Conservation (phyloP, 64 coral and sea anemone species). For the Stichodactyla mertensii region DNA sequence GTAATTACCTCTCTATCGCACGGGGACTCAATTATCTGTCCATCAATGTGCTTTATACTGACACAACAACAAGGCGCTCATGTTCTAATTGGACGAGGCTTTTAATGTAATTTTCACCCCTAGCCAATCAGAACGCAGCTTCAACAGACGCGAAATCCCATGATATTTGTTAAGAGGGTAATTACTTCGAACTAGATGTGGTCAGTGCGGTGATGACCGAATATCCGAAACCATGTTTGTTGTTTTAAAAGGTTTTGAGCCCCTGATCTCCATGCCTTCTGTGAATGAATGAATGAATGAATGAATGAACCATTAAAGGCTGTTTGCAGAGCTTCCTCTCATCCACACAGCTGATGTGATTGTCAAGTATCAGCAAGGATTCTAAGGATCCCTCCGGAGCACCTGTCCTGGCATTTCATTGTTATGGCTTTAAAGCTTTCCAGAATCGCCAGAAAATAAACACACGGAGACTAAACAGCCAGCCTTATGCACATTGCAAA, state of each 20-base stretch:
- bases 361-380: not conserved
- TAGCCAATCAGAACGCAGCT: not conserved
- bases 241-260: not conserved
- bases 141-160: not conserved
- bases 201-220: conserved; percentile 7
- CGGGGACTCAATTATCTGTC: conserved; percentile 12
- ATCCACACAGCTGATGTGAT: not conserved
- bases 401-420: not conserved
- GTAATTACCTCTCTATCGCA: conserved; percentile 11
- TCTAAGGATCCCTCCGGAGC: not conserved
- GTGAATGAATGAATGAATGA: not conserved
- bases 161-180: conserved; percentile 5
- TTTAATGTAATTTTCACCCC: not conserved
- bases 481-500: not conserved
- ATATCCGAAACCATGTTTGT: not conserved
- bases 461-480: not conserved
- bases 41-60: conserved; percentile 7
- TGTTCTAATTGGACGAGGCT: not conserved
- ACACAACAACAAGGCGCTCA: not conserved
- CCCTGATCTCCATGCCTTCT: not conserved
- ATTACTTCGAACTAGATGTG: conserved; percentile 1
- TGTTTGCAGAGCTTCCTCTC: not conserved
- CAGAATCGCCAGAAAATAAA: not conserved
- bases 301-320: not conserved
- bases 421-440: not conserved